Conservation (phyloP, 2,888 invertebrate species). For the Agriopis marginaria region DNA sequence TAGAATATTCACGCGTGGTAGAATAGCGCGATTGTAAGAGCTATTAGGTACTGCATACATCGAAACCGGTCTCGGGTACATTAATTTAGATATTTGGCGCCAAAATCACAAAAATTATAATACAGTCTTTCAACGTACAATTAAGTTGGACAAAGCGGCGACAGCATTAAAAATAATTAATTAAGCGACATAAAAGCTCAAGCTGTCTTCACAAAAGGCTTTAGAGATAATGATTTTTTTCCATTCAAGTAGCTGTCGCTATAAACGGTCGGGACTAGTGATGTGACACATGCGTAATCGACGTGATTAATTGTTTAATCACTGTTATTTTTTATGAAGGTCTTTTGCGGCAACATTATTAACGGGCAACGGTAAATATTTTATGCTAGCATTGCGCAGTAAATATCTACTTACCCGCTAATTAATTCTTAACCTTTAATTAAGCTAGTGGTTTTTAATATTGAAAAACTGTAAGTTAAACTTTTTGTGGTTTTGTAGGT, state of each 20-base stretch:
- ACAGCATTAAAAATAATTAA: constrained; percentile 77
- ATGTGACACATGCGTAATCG: constrained; percentile 69
- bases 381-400: constrained; percentile 16
- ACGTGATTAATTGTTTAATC: constrained; percentile 69
- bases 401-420: not conserved
- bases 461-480: no score
- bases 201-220: constrained; percentile 62
- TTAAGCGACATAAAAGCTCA: constrained; percentile 72
- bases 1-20: no score
- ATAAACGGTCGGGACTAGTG: constrained; percentile 71
- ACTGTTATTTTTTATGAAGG: constrained; percentile 45
- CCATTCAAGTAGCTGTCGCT: constrained; percentile 73
- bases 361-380: constrained; percentile 27
- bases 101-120: constrained; percentile 19
- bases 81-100: constrained; percentile 7
- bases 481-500: not conserved
- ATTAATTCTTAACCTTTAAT: constrained; percentile 7
- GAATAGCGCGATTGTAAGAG: no score
- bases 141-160: constrained; percentile 49
- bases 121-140: constrained; percentile 19
- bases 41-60: no score
- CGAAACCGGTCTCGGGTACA: not conserved
- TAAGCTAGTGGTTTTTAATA: not conserved
- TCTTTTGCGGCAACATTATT: constrained; percentile 35
- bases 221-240: constrained; percentile 63